phyloP scores from a whole-genome alignment of 1,140 invertebrate genomes.

The Lepeophtheirus salmonis region DNA sequence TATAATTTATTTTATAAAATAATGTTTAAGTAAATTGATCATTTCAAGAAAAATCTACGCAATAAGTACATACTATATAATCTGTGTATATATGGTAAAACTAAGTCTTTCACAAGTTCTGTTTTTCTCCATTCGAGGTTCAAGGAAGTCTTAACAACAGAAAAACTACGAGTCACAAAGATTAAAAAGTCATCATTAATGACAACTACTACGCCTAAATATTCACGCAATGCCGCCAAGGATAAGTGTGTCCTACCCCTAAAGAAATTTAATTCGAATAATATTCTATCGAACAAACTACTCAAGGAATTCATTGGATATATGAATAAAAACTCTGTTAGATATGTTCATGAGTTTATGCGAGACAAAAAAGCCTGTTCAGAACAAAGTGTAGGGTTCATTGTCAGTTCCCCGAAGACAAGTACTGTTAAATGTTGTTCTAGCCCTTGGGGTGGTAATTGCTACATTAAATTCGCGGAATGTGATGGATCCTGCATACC shows the following conservation, averaged over 20 bases:
- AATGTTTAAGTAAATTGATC: too few species aligned
- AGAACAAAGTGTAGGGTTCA: neutral
- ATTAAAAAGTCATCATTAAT: neutral
- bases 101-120: too few species aligned
- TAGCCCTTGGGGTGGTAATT: neutral
- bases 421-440: neutral
- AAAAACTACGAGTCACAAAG: neutral
- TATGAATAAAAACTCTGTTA: neutral
- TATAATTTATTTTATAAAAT: too few species aligned
- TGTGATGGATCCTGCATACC: constrained; percentile 17
- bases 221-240: neutral
- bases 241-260: neutral
- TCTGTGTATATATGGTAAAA: too few species aligned
- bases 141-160: neutral
- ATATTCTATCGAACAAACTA: neutral
- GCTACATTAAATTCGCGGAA: neutral
- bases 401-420: neutral
- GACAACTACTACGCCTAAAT: neutral
- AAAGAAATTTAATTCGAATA: neutral
- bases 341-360: neutral
- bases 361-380: neutral
- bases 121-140: neutral
- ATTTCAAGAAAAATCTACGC: too few species aligned
- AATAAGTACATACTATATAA: too few species aligned
- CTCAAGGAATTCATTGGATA: neutral